Conservation (phyloP, 2,888 invertebrate species). For the Muscina levida region DNA sequence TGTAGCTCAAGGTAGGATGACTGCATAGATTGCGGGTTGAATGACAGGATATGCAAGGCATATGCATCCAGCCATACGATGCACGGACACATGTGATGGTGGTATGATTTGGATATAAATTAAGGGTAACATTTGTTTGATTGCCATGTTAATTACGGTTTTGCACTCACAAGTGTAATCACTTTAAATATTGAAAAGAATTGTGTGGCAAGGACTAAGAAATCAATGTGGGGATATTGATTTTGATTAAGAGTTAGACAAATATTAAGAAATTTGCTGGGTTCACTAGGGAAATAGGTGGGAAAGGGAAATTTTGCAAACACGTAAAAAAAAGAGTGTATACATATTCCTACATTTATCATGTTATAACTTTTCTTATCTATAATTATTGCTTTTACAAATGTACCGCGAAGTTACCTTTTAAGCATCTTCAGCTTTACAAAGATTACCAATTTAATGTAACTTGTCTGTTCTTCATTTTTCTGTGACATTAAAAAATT, state of each 20-base stretch:
- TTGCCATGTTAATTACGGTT: conserved; percentile 76
- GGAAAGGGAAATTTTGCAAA: background rate
- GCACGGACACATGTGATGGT: conserved; percentile 42
- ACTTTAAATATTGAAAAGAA: conserved; percentile 54
- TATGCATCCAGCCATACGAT: conserved; percentile 50
- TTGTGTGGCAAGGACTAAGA: background rate
- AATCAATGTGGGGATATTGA: background rate
- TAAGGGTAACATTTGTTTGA: conserved; percentile 72
- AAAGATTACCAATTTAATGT: too few relatives aligned
- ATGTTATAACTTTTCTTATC: too few relatives aligned
- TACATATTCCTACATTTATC: too few relatives aligned
- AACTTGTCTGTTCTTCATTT: too few relatives aligned
- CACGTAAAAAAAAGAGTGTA: too few relatives aligned
- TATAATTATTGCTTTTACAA: too few relatives aligned
- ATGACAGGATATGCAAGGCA: conserved; percentile 34
- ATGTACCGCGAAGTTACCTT: too few relatives aligned
- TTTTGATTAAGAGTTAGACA: conserved; percentile 20
- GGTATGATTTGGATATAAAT: conserved; percentile 54
- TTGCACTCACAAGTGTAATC: conserved; percentile 65
- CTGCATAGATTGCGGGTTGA: background rate
- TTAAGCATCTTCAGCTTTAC: too few relatives aligned
- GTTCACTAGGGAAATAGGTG: background rate
- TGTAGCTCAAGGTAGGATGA: background rate
- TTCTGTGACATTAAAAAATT: conserved; percentile 58
- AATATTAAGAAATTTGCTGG: background rate